A percentile compares a stretch with the other conserved stretches of the same genome.
Conservation (phyloP, 1,140 invertebrate species). For the Pantala flavescens region DNA sequence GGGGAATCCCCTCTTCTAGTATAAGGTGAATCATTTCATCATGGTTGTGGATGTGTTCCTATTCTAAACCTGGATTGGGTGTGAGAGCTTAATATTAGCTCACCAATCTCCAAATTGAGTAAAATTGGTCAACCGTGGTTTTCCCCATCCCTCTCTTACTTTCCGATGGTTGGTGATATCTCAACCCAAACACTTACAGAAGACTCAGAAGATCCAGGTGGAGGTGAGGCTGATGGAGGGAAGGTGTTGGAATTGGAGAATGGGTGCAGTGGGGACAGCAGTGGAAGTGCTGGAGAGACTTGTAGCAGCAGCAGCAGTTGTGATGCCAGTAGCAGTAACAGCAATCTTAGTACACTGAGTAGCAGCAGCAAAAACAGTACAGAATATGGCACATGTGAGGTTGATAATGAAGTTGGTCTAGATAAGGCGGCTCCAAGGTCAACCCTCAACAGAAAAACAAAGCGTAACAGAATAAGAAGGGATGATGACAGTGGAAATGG, state of each 20-base stretch:
- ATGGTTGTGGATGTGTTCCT: not conserved
- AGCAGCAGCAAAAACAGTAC: not conserved
- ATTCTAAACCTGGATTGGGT: constrained; percentile 1
- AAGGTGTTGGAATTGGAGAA: not conserved
- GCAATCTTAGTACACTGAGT: constrained; percentile 4
- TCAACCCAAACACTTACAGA: constrained; percentile 23
- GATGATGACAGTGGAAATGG: constrained; percentile 24
- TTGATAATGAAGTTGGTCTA: constrained; percentile 3
- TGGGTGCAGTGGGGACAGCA: constrained; percentile 25
- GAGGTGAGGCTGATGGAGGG: constrained; percentile 22
- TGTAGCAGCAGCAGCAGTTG: constrained; percentile 28
- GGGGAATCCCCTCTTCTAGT: too few species aligned
- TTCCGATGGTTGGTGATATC: not conserved
- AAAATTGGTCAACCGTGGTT: constrained; percentile 3
- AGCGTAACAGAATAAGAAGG: constrained; percentile 35
- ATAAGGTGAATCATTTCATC: not conserved
- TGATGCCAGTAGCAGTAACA: constrained; percentile 22
- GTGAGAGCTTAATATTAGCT: not conserved
- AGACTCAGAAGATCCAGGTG: constrained; percentile 35
- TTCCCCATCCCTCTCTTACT: constrained; percentile 12
- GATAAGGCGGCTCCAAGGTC: not conserved
- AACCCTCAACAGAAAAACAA: constrained; percentile 32
- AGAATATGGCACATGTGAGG: not conserved
- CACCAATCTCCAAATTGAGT: not conserved
- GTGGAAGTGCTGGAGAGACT: constrained; percentile 28